Evolutionary conservation across 2,797 vertebrate genomes (phyloP).

Genomic region (Clarias platycephalus): DNA sequence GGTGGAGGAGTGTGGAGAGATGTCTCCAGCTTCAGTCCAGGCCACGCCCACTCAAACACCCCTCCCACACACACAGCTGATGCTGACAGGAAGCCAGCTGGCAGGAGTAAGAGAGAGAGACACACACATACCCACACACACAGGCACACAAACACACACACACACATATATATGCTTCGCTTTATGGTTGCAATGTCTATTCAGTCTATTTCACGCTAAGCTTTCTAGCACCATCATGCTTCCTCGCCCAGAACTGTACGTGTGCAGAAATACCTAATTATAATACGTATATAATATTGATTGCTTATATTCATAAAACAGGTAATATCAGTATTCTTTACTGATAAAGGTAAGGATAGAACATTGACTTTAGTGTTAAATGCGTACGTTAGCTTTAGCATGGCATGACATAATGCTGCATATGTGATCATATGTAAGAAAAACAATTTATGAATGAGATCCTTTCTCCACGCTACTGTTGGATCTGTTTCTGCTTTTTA

Average conservation of each 20-base stretch:
- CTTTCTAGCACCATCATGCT: constrained; percentile 15
- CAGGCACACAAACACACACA: constrained; percentile 2
- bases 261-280: background rate
- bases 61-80: constrained; percentile 88
- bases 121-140: background rate
- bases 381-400: background rate
- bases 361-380: background rate
- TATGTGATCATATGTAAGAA: background rate
- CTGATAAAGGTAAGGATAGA: background rate
- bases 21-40: constrained; percentile 73
- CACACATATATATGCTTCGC: background rate
- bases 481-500: constrained; percentile 54
- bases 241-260: background rate
- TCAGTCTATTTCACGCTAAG: background rate
- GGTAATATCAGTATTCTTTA: background rate
- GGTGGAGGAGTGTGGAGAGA: constrained; percentile 82
- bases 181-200: background rate
- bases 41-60: constrained; percentile 79
- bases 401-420: background rate
- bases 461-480: background rate
- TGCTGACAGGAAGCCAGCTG: constrained; percentile 88
- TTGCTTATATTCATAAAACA: background rate
- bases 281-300: background rate
- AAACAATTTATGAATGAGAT: background rate
- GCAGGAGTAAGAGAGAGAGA: constrained; percentile 80